A percentile compares a stretch with the other conserved stretches of the same genome.
Evolutionary conservation across 2,888 invertebrate genomes (phyloP).

Genomic region (Chouioia cunea): DNA sequence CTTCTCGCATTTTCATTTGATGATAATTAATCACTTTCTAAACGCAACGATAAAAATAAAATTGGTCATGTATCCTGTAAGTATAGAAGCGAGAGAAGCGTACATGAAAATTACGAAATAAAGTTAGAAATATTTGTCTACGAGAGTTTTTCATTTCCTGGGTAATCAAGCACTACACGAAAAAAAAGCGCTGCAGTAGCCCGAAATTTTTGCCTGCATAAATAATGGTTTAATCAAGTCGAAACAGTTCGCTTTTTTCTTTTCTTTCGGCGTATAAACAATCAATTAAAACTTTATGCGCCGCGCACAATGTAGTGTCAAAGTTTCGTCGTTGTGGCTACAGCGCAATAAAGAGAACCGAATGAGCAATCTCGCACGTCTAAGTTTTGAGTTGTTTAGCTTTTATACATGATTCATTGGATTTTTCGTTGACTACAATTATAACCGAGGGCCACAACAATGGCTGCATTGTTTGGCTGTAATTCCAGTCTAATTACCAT

Average conservation of each 20-base stretch:
- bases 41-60: too few relatives aligned
- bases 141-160: too few relatives aligned
- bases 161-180: too few relatives aligned
- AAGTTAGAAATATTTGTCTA: too few relatives aligned
- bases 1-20: too few relatives aligned
- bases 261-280: not conserved
- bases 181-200: too few relatives aligned
- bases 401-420: slow-evolving; percentile 26
- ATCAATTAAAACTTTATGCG: slow-evolving; percentile 21
- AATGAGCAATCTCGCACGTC: not conserved
- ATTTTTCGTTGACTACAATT: slow-evolving; percentile 34
- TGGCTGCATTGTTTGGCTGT: slow-evolving; percentile 33
- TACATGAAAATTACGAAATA: too few relatives aligned
- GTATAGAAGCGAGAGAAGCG: too few relatives aligned
- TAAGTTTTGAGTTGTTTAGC: not conserved
- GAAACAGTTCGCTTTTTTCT: not conserved
- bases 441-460: slow-evolving; percentile 27
- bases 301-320: not conserved
- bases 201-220: not conserved
- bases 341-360: not conserved
- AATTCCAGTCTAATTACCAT: slow-evolving; percentile 39
- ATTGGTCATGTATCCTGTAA: too few relatives aligned
- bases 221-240: slow-evolving; percentile 19
- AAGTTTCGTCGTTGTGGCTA: not conserved
- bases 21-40: too few relatives aligned